Percentiles rank a stretch among this genome's conserved stretches.
Conservation (phyloP, 2,797 vertebrate species). For the Zenarchopterus dispar region DNA sequence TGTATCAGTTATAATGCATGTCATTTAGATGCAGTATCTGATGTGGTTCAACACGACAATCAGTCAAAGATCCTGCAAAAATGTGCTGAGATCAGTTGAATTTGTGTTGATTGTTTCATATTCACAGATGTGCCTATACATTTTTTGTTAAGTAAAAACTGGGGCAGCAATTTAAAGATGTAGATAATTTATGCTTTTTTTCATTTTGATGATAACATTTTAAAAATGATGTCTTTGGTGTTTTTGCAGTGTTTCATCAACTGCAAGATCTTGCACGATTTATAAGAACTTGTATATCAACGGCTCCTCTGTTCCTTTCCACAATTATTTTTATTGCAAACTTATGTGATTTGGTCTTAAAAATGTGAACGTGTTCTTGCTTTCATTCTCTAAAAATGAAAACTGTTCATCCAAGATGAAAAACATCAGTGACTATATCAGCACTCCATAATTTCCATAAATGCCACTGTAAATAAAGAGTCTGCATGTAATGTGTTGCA, state of each 20-base stretch:
- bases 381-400: constrained; percentile 12
- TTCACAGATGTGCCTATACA: constrained; percentile 61
- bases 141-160: constrained; percentile 4
- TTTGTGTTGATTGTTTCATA: constrained; percentile 15
- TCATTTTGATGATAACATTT: too few species aligned
- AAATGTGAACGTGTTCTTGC: constrained; percentile 7
- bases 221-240: too few species aligned
- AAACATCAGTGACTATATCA: constrained; percentile 15
- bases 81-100: too few species aligned
- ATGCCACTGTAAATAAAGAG: constrained; percentile 29
- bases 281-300: constrained; percentile 1
- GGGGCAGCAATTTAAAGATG: too few species aligned
- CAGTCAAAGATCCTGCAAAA: too few species aligned
- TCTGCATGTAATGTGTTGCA: neutral
- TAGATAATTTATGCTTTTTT: too few species aligned
- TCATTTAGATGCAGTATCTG: neutral
- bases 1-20: neutral
- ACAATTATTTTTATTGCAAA: constrained; percentile 17
- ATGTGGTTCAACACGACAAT: neutral
- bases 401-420: constrained; percentile 9
- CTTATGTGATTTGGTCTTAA: constrained; percentile 9
- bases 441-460: neutral
- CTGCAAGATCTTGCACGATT: neutral
- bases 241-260: constrained; percentile 31
- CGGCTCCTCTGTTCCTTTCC: constrained; percentile 13